These are phyloP conservation scores for Aethina tumida DNA, from an alignment of 1,140 invertebrate genomes.

Conservation along the genomic window DNA sequence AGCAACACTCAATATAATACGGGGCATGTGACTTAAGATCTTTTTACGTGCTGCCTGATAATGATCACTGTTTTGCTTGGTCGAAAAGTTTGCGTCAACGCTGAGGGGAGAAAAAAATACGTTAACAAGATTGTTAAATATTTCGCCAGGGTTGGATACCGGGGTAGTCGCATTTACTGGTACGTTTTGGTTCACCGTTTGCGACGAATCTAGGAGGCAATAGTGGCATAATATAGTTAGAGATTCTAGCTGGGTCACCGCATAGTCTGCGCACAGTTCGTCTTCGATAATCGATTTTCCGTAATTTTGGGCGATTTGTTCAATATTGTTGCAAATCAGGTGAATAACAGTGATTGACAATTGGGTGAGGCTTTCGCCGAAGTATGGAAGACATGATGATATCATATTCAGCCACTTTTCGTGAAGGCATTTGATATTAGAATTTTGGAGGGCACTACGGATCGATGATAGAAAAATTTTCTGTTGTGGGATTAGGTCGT, in stretches of 20 bases:
- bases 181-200: constrained; percentile 48
- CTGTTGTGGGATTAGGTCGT: constrained; percentile 65
- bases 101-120: constrained; percentile 48
- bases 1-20: constrained; percentile 70
- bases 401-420: constrained; percentile 73
- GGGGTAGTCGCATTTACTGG: constrained; percentile 38
- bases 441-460: constrained; percentile 59
- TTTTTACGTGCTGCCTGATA: constrained; percentile 57
- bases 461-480: constrained; percentile 79
- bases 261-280: constrained; percentile 57
- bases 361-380: constrained; percentile 62
- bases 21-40: constrained; percentile 68
- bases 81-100: constrained; percentile 21
- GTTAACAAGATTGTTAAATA: constrained; percentile 74
- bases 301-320: constrained; percentile 40
- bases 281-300: constrained; percentile 25
- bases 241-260: constrained; percentile 69
- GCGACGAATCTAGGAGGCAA: constrained; percentile 67
- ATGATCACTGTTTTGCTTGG: constrained; percentile 37
- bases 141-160: constrained; percentile 51
- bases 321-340: constrained; percentile 77
- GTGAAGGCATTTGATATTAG: constrained; percentile 59
- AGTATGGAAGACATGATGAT: constrained; percentile 64
- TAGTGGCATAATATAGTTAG: constrained; percentile 78
- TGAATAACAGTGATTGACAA: constrained; percentile 70